phyloP scores from a whole-genome alignment of 1,140 invertebrate species.

The Muscidifurax raptorellus region DNA sequence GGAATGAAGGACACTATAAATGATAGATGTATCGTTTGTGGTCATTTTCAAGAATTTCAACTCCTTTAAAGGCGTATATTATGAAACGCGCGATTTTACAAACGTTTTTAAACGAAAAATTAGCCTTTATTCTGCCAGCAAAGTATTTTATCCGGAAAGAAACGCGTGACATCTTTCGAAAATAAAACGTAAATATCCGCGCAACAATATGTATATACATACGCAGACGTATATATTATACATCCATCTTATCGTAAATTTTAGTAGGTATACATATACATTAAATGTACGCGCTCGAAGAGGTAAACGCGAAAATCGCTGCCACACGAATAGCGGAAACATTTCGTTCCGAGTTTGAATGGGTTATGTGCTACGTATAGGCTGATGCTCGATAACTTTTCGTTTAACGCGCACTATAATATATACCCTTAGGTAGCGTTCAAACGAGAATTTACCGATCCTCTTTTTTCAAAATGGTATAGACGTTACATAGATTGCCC shows the following conservation, averaged over 20 bases:
- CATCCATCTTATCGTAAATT: constrained; percentile 22
- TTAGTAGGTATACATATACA: background rate
- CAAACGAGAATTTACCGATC: background rate
- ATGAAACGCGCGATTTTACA: no score
- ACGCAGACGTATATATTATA: background rate
- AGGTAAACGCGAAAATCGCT: constrained; percentile 33
- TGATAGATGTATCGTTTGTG: constrained; percentile 8
- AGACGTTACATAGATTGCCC: background rate
- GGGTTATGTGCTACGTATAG: background rate
- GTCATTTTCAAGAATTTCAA: background rate
- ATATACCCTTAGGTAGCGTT: background rate
- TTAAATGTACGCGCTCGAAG: background rate
- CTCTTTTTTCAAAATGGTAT: background rate
- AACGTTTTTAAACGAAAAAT: background rate
- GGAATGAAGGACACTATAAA: background rate
- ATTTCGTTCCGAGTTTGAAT: constrained; percentile 1
- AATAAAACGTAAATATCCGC: no score
- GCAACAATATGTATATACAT: background rate
- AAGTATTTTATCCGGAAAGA: no score
- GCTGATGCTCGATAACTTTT: constrained; percentile 13
- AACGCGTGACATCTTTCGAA: no score
- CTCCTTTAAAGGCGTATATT: background rate
- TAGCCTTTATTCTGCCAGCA: no score
- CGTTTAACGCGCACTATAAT: background rate
- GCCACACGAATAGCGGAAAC: constrained; percentile 15